phyloP scores from a whole-genome alignment of 1,140 invertebrate species.

The Thaumatotibia leucotreta region DNA sequence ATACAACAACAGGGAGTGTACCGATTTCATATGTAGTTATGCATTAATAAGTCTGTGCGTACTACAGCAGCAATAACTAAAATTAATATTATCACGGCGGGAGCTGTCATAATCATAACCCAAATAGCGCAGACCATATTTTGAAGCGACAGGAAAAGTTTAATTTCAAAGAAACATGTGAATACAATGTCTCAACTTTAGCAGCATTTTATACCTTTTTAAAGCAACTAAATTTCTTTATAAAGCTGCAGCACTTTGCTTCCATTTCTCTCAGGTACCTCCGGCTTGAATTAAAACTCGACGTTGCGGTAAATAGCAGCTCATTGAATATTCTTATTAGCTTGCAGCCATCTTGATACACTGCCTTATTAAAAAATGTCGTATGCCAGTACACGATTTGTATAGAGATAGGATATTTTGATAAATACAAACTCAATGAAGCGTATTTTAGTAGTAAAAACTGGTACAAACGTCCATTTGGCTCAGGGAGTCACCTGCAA shows the following conservation, averaged over 20 bases:
- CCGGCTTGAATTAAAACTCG: neutral
- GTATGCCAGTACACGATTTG: neutral
- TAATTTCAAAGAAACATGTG: no score
- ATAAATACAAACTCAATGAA: neutral
- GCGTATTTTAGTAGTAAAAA: neutral
- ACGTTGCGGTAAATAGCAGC: conserved; percentile 4
- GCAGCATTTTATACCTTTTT: neutral
- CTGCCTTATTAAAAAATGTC: neutral
- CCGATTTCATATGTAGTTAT: no score
- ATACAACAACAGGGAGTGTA: no score
- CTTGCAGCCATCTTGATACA: neutral
- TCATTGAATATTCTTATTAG: conserved; percentile 11
- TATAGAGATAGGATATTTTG: neutral
- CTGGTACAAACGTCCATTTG: neutral
- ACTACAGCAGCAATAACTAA: no score
- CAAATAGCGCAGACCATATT: no score
- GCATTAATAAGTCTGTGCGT: no score
- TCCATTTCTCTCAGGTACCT: neutral
- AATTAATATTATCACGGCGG: no score
- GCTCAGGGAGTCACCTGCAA: no score
- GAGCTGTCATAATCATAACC: no score
- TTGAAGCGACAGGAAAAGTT: no score
- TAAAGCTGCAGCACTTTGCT: neutral
- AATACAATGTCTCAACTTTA: no score
- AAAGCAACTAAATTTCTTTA: neutral